Evolutionary conservation across 2,888 invertebrate species (phyloP), one percentile per base, ranked within the genome.

Genomic region (Erebia aethiops): DNA sequence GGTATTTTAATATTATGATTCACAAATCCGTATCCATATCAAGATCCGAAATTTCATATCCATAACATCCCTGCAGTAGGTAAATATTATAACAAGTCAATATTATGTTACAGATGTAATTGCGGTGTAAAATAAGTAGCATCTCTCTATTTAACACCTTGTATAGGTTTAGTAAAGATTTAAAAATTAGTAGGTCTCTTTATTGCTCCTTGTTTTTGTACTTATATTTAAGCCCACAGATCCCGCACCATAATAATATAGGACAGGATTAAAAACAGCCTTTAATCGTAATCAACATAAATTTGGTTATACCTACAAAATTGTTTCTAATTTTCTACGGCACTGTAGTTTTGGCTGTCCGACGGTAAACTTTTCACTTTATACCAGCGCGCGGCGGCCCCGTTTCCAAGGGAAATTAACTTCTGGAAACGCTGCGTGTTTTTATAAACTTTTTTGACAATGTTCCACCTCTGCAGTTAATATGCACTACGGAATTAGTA

Each of bases 361-460:
- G 72, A 63, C 74, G 70, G 63, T 67, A 69, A 76, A 76, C 75
- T 76, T 76, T 75, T 69, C 75, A 76, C 74, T 76, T 75, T 73
- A 74, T 68, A 73, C 68, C 72, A 70, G 73, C n/a, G n/a, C n/a
- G n/a, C 74, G 71, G 71, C 75, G 73, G 71, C 72, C 73, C 70
- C 67, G 75, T 72, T 73, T 71, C 72, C 73, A 71, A 70, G 72
- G 72, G 71, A 75, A 74, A 75, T 74, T 74, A 74, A 71, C 74
- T 72, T 74, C 69, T 70, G 66, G 35, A 69, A 74, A 74, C 72
- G 71, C 71, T 9, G 67, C 64, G 56, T 72, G 67, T 72, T 74
- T 74, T 74, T 71, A 58, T n/a, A 67, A 72, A 72, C 67, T 67
- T 71, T 67, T 68, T 66, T 69, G 60, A 65, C 57, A 64, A 51